A percentile compares a stretch with the other conserved stretches of the same genome.
These are phyloP conservation scores for Megaceryle torquata DNA, from an alignment of 2,113 vertebrate species.

Conservation along the genomic window DNA sequence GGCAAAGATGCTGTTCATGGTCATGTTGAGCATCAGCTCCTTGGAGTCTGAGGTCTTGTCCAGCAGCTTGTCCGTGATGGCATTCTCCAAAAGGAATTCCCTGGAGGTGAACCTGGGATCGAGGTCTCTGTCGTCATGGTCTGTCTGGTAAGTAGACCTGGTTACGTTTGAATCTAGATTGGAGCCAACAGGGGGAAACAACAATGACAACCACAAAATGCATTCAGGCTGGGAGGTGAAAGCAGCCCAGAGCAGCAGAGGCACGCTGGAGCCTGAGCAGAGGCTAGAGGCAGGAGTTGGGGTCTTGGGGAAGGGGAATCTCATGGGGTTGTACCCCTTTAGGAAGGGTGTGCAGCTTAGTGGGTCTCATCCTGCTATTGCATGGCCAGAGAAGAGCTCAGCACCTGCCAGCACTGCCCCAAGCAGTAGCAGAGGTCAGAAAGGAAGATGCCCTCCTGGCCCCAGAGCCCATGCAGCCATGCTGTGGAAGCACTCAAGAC, in stretches of 20 bases:
- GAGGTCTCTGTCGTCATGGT: conserved; percentile 47
- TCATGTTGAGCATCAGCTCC: conserved; percentile 82
- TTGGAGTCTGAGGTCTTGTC: conserved; percentile 70
- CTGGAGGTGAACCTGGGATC: conserved; percentile 55
- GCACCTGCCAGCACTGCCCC: background rate
- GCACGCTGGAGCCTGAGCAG: background rate
- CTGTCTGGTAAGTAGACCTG: conserved; percentile 59
- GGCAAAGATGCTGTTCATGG: conserved; percentile 82
- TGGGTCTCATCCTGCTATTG: background rate
- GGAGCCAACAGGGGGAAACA: conserved; percentile 43
- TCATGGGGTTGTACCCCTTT: background rate
- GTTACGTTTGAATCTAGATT: conserved; percentile 73
- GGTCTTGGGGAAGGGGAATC: background rate
- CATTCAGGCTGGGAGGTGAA: conserved; percentile 5
- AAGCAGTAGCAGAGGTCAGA: conserved; percentile 26
- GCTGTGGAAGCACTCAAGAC: background rate
- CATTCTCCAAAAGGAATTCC: conserved; percentile 80
- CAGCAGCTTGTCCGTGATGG: conserved; percentile 84
- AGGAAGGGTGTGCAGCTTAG: background rate
- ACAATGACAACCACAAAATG: conserved; percentile 48
- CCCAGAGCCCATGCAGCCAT: conserved; percentile 27
- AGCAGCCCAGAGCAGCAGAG: conserved; percentile 16
- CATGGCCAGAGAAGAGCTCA: background rate
- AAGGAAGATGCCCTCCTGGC: background rate
- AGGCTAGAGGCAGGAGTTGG: background rate